phyloP scores from a whole-genome alignment of 2,797 vertebrate genomes.

The Lepus oiostolus region DNA sequence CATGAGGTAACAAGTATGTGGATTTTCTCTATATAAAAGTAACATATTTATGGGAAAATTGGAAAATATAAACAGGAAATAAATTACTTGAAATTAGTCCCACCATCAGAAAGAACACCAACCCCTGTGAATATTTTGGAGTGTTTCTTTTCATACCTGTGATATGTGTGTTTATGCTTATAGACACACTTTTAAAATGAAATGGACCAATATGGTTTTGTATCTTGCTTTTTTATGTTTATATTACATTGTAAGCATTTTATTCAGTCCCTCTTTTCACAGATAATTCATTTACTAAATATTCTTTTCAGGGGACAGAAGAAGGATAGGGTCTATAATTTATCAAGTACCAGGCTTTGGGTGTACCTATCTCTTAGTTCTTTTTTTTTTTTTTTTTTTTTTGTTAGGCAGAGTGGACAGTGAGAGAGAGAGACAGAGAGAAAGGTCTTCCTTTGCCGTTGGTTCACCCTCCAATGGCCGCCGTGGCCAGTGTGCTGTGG shows the following conservation, averaged over 20 bases:
- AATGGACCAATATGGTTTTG: conserved; percentile 52
- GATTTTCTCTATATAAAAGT: conserved; percentile 52
- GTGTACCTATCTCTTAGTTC: conserved; percentile 50
- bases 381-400: neutral
- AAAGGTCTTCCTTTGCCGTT: too few relatives aligned
- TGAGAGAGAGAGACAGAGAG: too few relatives aligned
- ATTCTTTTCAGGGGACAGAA: conserved; percentile 36
- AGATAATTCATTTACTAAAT: conserved; percentile 64
- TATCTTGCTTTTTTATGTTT: conserved; percentile 27
- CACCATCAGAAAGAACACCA: conserved; percentile 48
- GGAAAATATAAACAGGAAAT: conserved; percentile 56
- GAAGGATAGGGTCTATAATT: conserved; percentile 48
- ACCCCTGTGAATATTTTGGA: conserved; percentile 42
- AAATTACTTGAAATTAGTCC: conserved; percentile 32
- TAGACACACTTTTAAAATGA: conserved; percentile 58
- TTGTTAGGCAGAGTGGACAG: too few relatives aligned
- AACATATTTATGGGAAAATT: conserved; percentile 19
- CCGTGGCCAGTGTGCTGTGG: too few relatives aligned
- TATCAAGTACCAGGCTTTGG: conserved; percentile 33
- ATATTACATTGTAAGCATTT: conserved; percentile 30
- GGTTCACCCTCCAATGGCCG: too few relatives aligned
- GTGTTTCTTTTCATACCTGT: conserved; percentile 50
- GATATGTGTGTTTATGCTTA: neutral
- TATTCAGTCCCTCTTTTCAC: conserved; percentile 37
- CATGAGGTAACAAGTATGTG: neutral